Evolutionary conservation across 23 tunicate genomes (phyloP).

Genomic region (Halocynthia aurantium): DNA sequence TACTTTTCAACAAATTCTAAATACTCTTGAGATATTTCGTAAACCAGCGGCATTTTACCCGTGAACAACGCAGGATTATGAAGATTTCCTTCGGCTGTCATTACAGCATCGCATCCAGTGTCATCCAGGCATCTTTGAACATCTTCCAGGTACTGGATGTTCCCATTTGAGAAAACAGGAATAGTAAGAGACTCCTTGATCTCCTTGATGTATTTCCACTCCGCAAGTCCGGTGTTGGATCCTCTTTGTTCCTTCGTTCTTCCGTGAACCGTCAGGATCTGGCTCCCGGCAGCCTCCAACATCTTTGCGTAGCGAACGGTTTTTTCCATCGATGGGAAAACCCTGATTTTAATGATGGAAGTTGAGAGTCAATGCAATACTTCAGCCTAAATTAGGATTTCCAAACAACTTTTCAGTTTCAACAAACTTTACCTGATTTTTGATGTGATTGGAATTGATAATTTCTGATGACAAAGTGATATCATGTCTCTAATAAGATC

Average conservation of each 20-base stretch:
- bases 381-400: too few relatives aligned
- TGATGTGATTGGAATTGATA: constrained; percentile 78
- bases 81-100: constrained; percentile 94
- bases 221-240: constrained; percentile 80
- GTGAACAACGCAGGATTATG: constrained; percentile 79
- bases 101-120: constrained; percentile 87
- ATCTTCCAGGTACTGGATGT: constrained; percentile 81
- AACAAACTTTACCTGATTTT: constrained; percentile 4
- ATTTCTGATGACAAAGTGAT: constrained; percentile 48
- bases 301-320: constrained; percentile 85
- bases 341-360: constrained; percentile 20
- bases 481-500: constrained; percentile 58
- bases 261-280: constrained; percentile 90
- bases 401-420: too few relatives aligned
- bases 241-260: constrained; percentile 98
- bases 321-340: constrained; percentile 60
- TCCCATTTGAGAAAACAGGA: constrained; percentile 96
- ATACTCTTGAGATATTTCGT: constrained; percentile 82
- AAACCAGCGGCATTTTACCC: constrained; percentile 29
- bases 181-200: constrained; percentile 73
- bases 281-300: constrained; percentile 90
- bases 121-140: constrained; percentile 57
- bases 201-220: constrained; percentile 85
- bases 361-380: too few relatives aligned
- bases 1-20: constrained; percentile 71